Base-by-base conservation (phyloP, 2,888 invertebrate species). In the Zaprionus obscuricornis region DNA sequence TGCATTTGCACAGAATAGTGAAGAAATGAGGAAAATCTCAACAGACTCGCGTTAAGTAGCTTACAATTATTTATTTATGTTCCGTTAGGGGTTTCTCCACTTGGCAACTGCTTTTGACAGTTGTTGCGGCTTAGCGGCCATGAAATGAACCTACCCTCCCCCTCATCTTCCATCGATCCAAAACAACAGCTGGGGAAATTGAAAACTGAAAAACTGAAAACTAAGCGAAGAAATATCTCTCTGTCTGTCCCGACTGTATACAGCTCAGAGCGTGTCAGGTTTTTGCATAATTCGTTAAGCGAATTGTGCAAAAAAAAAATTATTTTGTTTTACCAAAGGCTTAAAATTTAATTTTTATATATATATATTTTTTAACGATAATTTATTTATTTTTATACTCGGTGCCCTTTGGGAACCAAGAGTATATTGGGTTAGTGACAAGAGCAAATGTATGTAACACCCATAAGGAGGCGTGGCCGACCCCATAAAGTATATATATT, bases 31-130 rank as follows among this genome's bases (percentile, higher is more conserved):
- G 13, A 11, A 46, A 39, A 55, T 29, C 43, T 39, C 11, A 46
- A 34, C 33, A 72, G 13, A 5, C 40, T 20, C 43, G 27, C 49
- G 39, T 45, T 74, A 76, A 76, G 76, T 65, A 71, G 76, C 76
- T 76, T 76, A 76, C 76, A 76, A 76, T 76, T 76, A 76, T 76
- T 76, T 76, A 76, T 76, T 76, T 76, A 76, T 66, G 64, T 74
- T 70, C 37, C n/a, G 56, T 33, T 36, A 33, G 49, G 58, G 29
- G 40, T 26, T 72, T 65, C 24, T 39, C 54, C 52, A 29, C 31
- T 60, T 69, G 17, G 31, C 50, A 60, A 54, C 54, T 59, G 63
- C 47, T 70, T 70, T 51, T 57, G 71, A 63, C 74, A 74, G 74
- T 74, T 74, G 74, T 65, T 71, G 57, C 65, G 70, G 71, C 67